Evolutionary conservation across 1,140 invertebrate species (phyloP).

Genomic region (Alviniconcha marisindica): DNA sequence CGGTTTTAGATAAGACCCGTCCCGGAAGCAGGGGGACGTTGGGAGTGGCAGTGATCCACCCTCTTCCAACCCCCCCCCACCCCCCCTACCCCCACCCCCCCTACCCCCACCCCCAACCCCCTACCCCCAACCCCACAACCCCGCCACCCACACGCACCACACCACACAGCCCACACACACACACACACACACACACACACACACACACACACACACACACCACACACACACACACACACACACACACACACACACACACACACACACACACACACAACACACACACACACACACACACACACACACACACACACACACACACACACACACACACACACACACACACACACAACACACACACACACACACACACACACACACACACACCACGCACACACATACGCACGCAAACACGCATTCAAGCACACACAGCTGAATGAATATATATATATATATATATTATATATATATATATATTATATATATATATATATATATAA

Average conservation of each 20-base stretch:
- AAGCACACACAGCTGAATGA: neutral
- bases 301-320: neutral
- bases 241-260: neutral
- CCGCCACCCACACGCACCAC: no score
- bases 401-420: neutral
- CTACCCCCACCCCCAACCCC: no score
- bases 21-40: no score
- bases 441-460: no score
- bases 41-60: no score
- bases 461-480: no score
- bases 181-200: neutral
- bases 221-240: constrained; percentile 10
- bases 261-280: neutral
- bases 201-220: neutral
- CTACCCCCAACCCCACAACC: no score
- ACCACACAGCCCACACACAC: neutral
- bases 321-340: neutral
- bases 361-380: neutral
- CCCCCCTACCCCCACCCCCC: no score
- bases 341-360: neutral
- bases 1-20: no score
- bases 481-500: no score
- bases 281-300: neutral
- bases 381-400: neutral
- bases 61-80: no score